These are phyloP conservation scores for Tupaia tana DNA, from an alignment of 2,113 vertebrate genomes.

Conservation along the genomic window DNA sequence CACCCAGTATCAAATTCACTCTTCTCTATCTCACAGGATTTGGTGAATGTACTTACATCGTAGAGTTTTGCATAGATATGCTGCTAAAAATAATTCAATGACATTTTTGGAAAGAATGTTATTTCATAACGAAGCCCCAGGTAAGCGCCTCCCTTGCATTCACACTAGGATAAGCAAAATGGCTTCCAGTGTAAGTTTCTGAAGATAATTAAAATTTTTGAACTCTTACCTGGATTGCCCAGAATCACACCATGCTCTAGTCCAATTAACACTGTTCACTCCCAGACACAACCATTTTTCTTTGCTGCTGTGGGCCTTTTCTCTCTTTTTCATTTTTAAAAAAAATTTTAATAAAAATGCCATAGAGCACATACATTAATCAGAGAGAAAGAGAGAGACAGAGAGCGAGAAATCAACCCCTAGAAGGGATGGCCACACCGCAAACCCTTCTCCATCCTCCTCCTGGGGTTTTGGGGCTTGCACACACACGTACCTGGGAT, in stretches of 20 bases:
- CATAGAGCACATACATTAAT: too few relatives aligned
- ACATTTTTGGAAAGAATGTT: neutral
- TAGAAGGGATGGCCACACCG: too few relatives aligned
- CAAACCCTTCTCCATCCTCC: too few relatives aligned
- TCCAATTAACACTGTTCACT: neutral
- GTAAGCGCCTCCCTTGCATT: neutral
- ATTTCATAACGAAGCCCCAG: neutral
- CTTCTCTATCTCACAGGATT: conserved; percentile 15
- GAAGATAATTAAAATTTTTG: neutral
- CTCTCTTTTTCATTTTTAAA: too few relatives aligned
- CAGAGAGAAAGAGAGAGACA: too few relatives aligned
- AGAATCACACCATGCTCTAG: neutral
- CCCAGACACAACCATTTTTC: neutral
- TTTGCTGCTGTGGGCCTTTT: neutral
- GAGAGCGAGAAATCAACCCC: too few relatives aligned
- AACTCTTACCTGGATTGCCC: neutral
- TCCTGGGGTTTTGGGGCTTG: too few relatives aligned
- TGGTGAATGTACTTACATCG: neutral
- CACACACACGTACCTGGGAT: too few relatives aligned
- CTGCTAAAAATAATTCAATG: conserved; percentile 23
- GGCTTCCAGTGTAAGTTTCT: conserved; percentile 29
- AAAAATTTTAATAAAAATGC: too few relatives aligned
- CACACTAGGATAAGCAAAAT: conserved; percentile 21
- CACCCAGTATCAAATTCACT: conserved; percentile 23
- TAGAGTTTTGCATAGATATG: neutral